phyloP scores from a whole-genome alignment of 2,888 invertebrate genomes.

The Aleiodes alternator region DNA sequence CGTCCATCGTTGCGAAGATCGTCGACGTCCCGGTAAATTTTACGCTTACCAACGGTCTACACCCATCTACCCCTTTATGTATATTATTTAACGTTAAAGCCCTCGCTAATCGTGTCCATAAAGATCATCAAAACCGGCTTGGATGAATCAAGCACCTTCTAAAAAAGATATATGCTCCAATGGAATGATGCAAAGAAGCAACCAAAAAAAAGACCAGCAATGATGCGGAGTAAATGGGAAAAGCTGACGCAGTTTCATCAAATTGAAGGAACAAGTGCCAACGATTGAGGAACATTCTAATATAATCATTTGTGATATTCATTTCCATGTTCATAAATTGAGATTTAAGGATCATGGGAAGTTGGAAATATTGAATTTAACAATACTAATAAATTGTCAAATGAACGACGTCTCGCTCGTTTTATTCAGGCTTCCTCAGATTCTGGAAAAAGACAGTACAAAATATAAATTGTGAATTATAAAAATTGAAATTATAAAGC shows the following conservation, averaged over 20 bases:
- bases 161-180: slow-evolving; percentile 42
- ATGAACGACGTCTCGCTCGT: too few species aligned
- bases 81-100: slow-evolving; percentile 36
- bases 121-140: slow-evolving; percentile 29
- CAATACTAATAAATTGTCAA: too few species aligned
- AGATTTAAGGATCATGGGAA: too few species aligned
- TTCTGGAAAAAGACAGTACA: too few species aligned
- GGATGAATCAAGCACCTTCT: neutral
- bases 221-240: neutral
- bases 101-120: slow-evolving; percentile 17
- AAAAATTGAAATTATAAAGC: too few species aligned
- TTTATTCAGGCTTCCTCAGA: too few species aligned
- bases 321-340: too few species aligned
- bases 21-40: slow-evolving; percentile 35
- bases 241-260: neutral
- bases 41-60: slow-evolving; percentile 35
- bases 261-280: slow-evolving; percentile 4
- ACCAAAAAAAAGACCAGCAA: neutral
- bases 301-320: too few species aligned
- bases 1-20: slow-evolving; percentile 56
- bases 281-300: neutral
- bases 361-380: too few species aligned
- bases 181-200: slow-evolving; percentile 14
- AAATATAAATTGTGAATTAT: too few species aligned
- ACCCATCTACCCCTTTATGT: slow-evolving; percentile 27